Evolutionary conservation across 1,140 invertebrate genomes (phyloP), one percentile per base, ranked within the genome.

Genomic region (Catajapyx aquilonaris): DNA sequence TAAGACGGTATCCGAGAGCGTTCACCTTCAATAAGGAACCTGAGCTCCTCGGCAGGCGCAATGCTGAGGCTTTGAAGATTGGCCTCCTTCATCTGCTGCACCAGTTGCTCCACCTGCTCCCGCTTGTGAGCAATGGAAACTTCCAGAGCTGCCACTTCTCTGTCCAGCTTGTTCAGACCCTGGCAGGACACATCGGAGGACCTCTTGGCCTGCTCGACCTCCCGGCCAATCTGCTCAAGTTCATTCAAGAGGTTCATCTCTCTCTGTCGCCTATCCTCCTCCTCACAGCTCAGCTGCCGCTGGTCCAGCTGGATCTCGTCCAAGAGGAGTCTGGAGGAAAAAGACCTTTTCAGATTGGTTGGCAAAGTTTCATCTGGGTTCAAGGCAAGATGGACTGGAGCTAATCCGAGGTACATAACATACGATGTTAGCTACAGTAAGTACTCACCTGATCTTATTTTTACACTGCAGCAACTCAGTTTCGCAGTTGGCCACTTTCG

Each of bases 41-140:
- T 69, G 17, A 83, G 61, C 59, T 85, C 81, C 51, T 86, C 80
- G 22, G 71, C 66, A 32, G 79, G 76, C 31, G 78, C 76, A 40
- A 80, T 76, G n/a, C 75, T 74, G 23, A 90, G 59, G 54, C 79
- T 84, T 56, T 84, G 76, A 20, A 90, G 58, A 59, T 91, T 91
- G 1, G 81, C 83, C 52, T 87, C 80, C 55, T 90, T 86, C 75
- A 90, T 85, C 49, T 88, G 81, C 20, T 76, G 66, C 4, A 87
- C 79, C 38, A 90, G 57, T 43, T 73, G 65, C 46, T 86, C 83
- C 16, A 87, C 75, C 60, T 85, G 76, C 31, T 74, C 62, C 53
- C 85, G 84, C 53, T 86, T 85, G 38, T 85, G 78, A 38, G 74
- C 69, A 51, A 85, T 85, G 0, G 76, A 74, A 31, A 66, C 65